Base-by-base conservation (phyloP, 2,888 invertebrate species). In the Tachystola acroxantha region DNA sequence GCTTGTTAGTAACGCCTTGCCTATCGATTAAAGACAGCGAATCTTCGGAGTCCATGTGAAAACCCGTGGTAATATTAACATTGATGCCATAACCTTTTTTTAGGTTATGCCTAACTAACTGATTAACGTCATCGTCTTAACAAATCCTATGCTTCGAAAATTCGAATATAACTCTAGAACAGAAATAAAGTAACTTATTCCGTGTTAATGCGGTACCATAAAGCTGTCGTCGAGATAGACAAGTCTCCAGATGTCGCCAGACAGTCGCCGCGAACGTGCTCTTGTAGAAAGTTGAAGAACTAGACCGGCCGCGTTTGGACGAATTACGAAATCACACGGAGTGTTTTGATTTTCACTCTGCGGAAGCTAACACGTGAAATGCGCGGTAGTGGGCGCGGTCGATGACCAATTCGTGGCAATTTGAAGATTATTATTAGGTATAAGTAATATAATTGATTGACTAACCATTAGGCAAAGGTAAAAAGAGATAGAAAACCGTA, bases 251-350 rank as follows among this genome's bases (percentile, higher is more conserved):
- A 66, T 64, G 70, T 67, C 72, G 69, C 56, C 63, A 46, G 51
- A 39, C 64, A 49, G 62, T 60, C 64, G 65, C 70, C 73, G 68
- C 67, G 70, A 67, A 77, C 75, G 59, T 64, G 62, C 64, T 61
- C 61, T 61, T 50, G 71, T 82, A 84, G 85, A 85, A 85, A 85
- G 85, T 82, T 78, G 79, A 73, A 67, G 71, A 82, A 82, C 80
- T 82, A 75, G 80, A 77, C 58, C 69, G 66, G 62, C 68, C 72
- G 58, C 67, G 70, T 71, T 76, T 64, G 59, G 63, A 57, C 46
- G 57, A 65, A 72, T 73, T 64, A 66, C 68, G 60, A 64, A 66
- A 64, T 59, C 60, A 58, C 53, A 59, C 50, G 50, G 48, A 58
- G 48, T 63, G 53, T 72, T 71, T 69, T 62, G 62, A 61, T 71